phyloP scores from a whole-genome alignment of 2,797 vertebrate species.

The Cirrhinus molitorella region DNA sequence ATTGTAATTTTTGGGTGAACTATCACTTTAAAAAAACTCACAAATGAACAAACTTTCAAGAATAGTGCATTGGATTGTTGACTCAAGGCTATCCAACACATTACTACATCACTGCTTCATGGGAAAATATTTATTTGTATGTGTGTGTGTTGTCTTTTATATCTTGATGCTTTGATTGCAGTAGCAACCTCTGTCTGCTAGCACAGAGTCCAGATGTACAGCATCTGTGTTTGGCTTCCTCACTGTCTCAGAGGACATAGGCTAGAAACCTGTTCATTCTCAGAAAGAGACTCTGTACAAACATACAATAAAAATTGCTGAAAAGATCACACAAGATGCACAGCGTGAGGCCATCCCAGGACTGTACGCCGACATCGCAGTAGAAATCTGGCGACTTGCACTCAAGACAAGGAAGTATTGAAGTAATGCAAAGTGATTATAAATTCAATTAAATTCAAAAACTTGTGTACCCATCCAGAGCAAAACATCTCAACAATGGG shows the following conservation, averaged over 20 bases:
- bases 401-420: neutral
- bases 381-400: neutral
- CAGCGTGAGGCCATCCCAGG: neutral
- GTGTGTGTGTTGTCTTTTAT: conserved; percentile 51
- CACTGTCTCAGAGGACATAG: neutral
- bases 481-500: neutral
- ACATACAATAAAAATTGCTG: conserved; percentile 10
- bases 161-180: conserved; percentile 56
- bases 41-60: neutral
- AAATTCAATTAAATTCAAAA: neutral
- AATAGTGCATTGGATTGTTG: conserved; percentile 16
- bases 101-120: neutral
- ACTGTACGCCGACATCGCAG: neutral
- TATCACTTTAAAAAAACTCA: too few species aligned
- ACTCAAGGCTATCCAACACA: neutral
- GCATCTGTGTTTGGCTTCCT: conserved; percentile 70
- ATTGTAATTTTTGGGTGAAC: too few species aligned
- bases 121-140: neutral
- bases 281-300: conserved; percentile 44
- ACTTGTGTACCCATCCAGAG: neutral
- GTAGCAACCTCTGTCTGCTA: conserved; percentile 51
- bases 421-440: neutral
- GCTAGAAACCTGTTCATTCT: neutral
- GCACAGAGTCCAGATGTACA: conserved; percentile 72
- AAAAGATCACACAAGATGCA: conserved; percentile 7